Conservation (phyloP, 2,113 vertebrate genomes). For the Sisor rabdophorus region DNA sequence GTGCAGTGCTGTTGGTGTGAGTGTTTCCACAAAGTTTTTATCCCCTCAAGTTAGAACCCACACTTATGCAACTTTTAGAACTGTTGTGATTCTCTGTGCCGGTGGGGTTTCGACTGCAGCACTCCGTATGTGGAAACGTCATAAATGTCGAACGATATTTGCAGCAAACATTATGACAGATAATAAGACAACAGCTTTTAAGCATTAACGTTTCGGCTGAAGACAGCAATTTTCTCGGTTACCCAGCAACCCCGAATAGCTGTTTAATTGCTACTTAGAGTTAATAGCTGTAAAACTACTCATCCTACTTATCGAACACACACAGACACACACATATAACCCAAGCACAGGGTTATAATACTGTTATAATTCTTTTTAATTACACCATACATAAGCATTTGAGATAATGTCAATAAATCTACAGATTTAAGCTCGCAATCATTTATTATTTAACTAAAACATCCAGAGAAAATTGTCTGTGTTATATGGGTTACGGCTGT, state of each 20-base stretch:
- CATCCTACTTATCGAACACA: neutral
- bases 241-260: neutral
- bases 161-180: constrained; percentile 37
- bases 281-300: neutral
- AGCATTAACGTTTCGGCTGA: neutral
- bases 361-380: too few species aligned
- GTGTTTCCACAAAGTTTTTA: constrained; percentile 41
- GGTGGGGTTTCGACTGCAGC: neutral
- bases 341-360: too few species aligned
- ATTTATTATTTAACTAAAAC: too few species aligned
- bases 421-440: too few species aligned
- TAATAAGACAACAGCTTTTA: constrained; percentile 10
- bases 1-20: constrained; percentile 23
- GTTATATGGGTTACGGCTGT: too few species aligned
- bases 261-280: constrained; percentile 16
- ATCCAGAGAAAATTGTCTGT: too few species aligned
- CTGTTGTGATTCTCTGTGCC: constrained; percentile 15
- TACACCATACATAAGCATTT: too few species aligned
- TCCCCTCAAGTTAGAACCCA: constrained; percentile 40
- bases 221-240: neutral
- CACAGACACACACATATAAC: neutral
- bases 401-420: too few species aligned
- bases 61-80: constrained; percentile 40
- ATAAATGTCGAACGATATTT: constrained; percentile 3
- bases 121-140: neutral